Evolutionary conservation across 2,113 vertebrate species (phyloP), one percentile per base, ranked within the genome.

Genomic region (Cynocephalus volans): DNA sequence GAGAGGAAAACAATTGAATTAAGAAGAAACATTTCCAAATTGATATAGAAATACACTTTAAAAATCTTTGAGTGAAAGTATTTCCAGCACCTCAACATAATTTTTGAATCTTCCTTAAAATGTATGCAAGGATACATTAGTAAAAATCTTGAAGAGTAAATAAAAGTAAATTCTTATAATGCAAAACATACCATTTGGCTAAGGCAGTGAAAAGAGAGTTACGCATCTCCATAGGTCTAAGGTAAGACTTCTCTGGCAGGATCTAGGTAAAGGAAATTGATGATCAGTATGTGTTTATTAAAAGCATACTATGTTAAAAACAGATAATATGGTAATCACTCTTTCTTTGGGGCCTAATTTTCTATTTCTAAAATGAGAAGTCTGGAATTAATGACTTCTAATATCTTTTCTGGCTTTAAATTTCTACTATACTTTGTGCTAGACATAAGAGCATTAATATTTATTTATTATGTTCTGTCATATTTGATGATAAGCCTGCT

Each of bases 381-480:
- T 73, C 12, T 82, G 56, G 31, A 82, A 72, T 31, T 70, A 62
- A 95, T 92, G 23, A 36, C 17, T 28, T 75, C n/a, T 79, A 85
- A 26, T 75, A n/a, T 33, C 6, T 9, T 54, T 70, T 82, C 33
- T 92, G 54, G 19, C 60, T 92, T 92, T 90, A 87, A 45, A 88
- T 56, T 92, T 69, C 28, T 92, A 70, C 28, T 82, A n/a, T 4
- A 31, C 17, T 87, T 65, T 75, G 24, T 45, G 14, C 15, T 83
- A 87, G 28, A 64, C 33, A 90, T 62, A 24, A 86, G 19, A 84
- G 15, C 12, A 69, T 86, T 95, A 72, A 58, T 93, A 94, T 86
- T 92, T 95, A 86, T 70, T 92, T 94, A 70, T 41, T 83, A 90
- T 90, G 23, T 18, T 76, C 33, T 89, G 36, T 84, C 64, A 90